Base-by-base conservation (phyloP, 2,113 vertebrate genomes). In the Nannospalax galili region DNA sequence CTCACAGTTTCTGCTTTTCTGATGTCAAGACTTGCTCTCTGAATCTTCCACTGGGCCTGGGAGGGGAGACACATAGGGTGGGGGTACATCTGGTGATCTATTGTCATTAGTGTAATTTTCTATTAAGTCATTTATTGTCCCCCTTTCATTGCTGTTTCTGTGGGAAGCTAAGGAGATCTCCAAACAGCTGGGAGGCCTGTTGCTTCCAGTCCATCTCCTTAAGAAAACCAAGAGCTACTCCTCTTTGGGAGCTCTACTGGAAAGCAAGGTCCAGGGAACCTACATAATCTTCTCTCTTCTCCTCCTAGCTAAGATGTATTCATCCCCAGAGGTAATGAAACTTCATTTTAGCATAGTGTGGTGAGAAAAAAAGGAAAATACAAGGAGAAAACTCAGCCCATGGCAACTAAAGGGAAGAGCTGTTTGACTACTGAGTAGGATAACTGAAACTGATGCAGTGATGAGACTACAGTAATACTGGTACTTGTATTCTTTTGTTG, bases 1-100 rank as follows among this genome's bases (percentile, higher is more conserved):
- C 75, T 96, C 22, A 24, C 15, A 79, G 35, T 65, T 75, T 30
- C 67, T 95, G 88, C 58, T 75, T 95, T 84, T 75, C 58, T 80
- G 65, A 86, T n/a, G 69, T 87, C 26, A n/a, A 96, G 67, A n/a
- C 45, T 37, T 69, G 70, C 45, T 91, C 91, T 91, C 92, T 84
- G 89, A 79, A 92, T 56, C 40, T 96, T 95, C 78, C 95, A 90
- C 67, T n/a, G 73, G 90, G 37, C 37, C 89, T 92, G n/a, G 37
- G 69, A 32, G 28, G 40, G 65, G 37, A 15, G 20, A n/a, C 17
- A 67, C 30, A 15, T 5, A 22, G 62, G 64, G 30, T 3, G 35
- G 14, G 28, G 56, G 28, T 22, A 10, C 64, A 85, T 81, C 35
- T 79, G 35, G 19, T 62, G 64, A 94, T 70, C 7, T 0, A n/a